Percentiles rank a stretch among this genome's conserved stretches.
These are phyloP conservation scores for Lithobates pipiens DNA, from an alignment of 2,797 vertebrate genomes.

Conservation along the genomic window DNA sequence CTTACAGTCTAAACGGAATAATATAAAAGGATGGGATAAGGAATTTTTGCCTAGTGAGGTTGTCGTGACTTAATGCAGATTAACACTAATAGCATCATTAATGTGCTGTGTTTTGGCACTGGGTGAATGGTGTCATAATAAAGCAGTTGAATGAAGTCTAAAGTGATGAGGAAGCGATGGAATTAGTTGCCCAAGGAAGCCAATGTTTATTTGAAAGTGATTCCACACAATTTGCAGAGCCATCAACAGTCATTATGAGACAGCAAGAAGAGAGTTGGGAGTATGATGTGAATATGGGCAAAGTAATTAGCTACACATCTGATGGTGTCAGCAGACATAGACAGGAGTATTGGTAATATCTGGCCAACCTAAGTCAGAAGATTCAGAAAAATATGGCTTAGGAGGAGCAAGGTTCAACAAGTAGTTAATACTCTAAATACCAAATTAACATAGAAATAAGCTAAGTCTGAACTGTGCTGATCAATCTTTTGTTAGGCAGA, in stretches of 20 bases:
- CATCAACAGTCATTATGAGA: constrained; percentile 15
- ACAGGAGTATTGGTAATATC: too few relatives aligned
- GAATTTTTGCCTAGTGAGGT: constrained; percentile 23
- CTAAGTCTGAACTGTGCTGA: too few relatives aligned
- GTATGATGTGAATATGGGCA: constrained; percentile 2
- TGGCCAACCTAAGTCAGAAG: too few relatives aligned
- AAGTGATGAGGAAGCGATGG: constrained; percentile 24
- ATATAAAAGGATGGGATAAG: constrained; percentile 17
- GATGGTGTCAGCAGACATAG: not conserved
- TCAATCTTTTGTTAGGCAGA: too few relatives aligned
- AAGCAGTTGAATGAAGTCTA: constrained; percentile 34
- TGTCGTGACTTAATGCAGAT: constrained; percentile 45
- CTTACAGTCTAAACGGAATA: constrained; percentile 27
- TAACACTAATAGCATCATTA: constrained; percentile 54
- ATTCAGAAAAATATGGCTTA: too few relatives aligned
- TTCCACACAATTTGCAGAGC: constrained; percentile 42
- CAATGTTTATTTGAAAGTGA: constrained; percentile 52
- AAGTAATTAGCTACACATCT: not conserved
- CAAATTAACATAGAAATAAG: too few relatives aligned
- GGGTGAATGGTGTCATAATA: constrained; percentile 59
- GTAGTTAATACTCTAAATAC: too few relatives aligned
- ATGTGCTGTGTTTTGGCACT: constrained; percentile 22
- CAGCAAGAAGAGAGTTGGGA: not conserved
- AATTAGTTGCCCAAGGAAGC: constrained; percentile 50
- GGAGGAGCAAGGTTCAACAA: too few relatives aligned